Base-by-base conservation (phyloP, 2,888 invertebrate genomes). In the Drosophila rubida region DNA sequence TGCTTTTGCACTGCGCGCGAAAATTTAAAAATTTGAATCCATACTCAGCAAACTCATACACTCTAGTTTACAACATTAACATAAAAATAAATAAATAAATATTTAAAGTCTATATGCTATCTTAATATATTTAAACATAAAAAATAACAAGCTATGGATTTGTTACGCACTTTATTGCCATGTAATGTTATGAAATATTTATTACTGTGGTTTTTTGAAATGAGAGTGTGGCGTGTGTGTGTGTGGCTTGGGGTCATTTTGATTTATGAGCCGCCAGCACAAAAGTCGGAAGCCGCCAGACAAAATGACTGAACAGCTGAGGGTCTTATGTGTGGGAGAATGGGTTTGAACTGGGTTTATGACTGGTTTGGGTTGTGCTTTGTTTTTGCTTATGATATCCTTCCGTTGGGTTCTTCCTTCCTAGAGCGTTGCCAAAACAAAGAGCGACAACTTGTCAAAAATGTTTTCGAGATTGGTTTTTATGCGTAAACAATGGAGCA, bases 401-500 rank as follows among this genome's bases (percentile, higher is more conserved):
- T 69, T 64, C 64, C 63, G 55, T 44, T 58, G 32, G 62, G 53
- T 30, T 11, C 5, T 59, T 46, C 23, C 69, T 50, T 45, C 30
- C 35, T 57, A 27, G 35, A 37, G 50, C 58, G 51, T 41, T n/a
- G 16, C 46, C 55, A 59, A 63, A 76, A 78, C 76, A 76, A 78
- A 48, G 55, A 53, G 62, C 69, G 51, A 72, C 63, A 72, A 65
- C 53, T 54, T 77, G 71, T 51, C 64, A 69, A 41, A 49, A 50
- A 42, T 50, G 58, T 66, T 61, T 69, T 65, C n/a, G 45, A 42
- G 46, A 61, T 51, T 50, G 41, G 48, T 70, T 64, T 59, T 60
- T 13, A 46, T 32, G 42, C 30, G 22, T 30, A 44, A 59, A 66
- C 86, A 78, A 75, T 80, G 87, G 75, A 78, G 86, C 87, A 85